Evolutionary conservation across 2,888 invertebrate species (phyloP), one percentile per base, ranked within the genome.

Genomic region (Lochmaea capreae): DNA sequence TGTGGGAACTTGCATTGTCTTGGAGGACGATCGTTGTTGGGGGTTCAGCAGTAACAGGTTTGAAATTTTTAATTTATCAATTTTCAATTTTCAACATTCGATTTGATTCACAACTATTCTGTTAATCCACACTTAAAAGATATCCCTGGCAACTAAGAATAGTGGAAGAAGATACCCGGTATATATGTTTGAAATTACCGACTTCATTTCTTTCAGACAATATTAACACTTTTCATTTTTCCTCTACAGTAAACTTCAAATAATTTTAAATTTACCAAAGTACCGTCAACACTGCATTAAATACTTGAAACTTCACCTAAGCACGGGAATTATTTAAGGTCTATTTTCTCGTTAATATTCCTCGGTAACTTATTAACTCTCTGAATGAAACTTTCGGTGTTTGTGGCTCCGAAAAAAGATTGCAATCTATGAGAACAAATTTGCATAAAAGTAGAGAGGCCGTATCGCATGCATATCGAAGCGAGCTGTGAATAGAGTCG

Each of bases 371-470:
- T 71, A 71, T 71, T 71, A 71, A 58, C 65, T 58, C 33, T 12
- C n/a, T 16, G 58, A 54, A 62, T 46, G 65, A 65, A 57, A 65
- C 46, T 71, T 65, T 65, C 52, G 71, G 65, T 46, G 39, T 63
- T 63, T 26, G 18, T 63, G 62, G 62, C 9, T 16, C 65, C 22
- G 43, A 58, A 79, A 79, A 79, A 80, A 85, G 84, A 85, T 85
- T 83, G 84, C 83, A 83, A 85, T 85, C 84, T 84, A 76, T 76
- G 73, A 79, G 82, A 82, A 79, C 81, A 83, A 85, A 86, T 86
- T 85, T 86, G 81, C 85, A 85, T 84, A 85, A 83, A 82, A 81
- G 77, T 82, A 82, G 81, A 83, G 82, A 82, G 81, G 79, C 82
- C 80, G 80, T 82, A 83, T 79, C 82, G 81, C 81, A 84, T 84